Evolutionary conservation across 2,888 invertebrate genomes (phyloP), one percentile per base, ranked within the genome.

Genomic region (Nemotelus pantherinus): DNA sequence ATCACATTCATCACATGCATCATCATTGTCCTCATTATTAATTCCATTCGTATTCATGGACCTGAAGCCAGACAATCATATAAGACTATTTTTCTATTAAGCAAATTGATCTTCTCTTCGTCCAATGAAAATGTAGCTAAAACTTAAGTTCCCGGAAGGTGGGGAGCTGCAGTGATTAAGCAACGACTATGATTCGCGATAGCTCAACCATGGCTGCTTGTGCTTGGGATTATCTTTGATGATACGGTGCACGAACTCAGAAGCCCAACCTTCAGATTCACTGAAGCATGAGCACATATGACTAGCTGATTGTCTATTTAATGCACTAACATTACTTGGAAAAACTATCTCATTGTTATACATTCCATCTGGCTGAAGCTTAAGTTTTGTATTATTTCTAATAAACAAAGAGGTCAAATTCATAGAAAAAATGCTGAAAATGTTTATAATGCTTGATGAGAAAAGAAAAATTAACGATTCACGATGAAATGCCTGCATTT

Each of bases 151-250:
- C 7, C 44, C 60, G 63, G 74, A 74, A 74, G 74, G 74, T 45
- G 74, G 74, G 47, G 74, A 74, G 48, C 25, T 48, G 39, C 47
- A 45, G 41, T 9, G 3, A 60, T 47, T 39, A 50, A 10, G 7
- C 3, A n/a, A 25, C 63, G 55, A 41, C 6, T 47, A 48, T 74
- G 60, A 74, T 74, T 74, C 74, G 74, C 63, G 74, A 50, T 47
- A 39, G 58, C 72, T 72, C 25, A 47, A 74, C 74, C 60, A 60
- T 74, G 41, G 48, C n/a, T 50, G 48, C n/a, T 50, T 60, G 50
- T 9, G 45, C 60, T 41, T 48, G 47, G 41, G 63, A 41, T 57
- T n/a, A 57, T 55, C 57, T 57, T 55, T 5, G 43, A 3, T 7
- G 39, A 43, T 4, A 25, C 43, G 7, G 6, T 60, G 0, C 2